Evolutionary conservation across 2,888 invertebrate species (phyloP).

Genomic region (Oxyteleia sp.): DNA sequence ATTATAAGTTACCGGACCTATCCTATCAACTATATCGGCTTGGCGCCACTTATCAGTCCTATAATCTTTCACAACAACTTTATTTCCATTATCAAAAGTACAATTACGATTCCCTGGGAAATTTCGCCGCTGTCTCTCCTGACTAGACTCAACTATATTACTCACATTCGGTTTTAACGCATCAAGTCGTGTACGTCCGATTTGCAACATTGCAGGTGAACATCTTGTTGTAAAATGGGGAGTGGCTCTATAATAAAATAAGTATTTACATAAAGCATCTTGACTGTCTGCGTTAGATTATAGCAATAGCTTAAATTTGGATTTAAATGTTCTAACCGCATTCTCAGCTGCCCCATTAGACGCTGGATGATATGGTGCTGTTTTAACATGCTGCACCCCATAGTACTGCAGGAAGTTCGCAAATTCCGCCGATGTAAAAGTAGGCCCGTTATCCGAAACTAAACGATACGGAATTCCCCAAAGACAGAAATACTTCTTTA

Average conservation of each 20-base stretch:
- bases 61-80: too few relatives aligned
- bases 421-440: conserved; percentile 19
- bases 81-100: conserved; percentile 32
- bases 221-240: conserved; percentile 72
- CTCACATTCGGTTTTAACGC: conserved; percentile 34
- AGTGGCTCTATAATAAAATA: conserved; percentile 70
- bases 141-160: conserved; percentile 4
- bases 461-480: conserved; percentile 71
- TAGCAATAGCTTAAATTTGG: conserved; percentile 68
- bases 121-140: conserved; percentile 43
- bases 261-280: conserved; percentile 66
- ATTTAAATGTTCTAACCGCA: conserved; percentile 67
- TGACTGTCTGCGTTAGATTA: not conserved
- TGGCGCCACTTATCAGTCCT: conserved; percentile 40
- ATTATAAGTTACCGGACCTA: conserved; percentile 59
- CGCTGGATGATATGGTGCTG: conserved; percentile 60
- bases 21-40: conserved; percentile 44
- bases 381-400: conserved; percentile 39
- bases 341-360: conserved; percentile 69
- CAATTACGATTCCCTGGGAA: conserved; percentile 55
- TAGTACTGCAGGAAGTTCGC: conserved; percentile 35
- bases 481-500: conserved; percentile 66
- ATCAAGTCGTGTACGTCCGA: conserved; percentile 53
- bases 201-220: conserved; percentile 68
- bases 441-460: conserved; percentile 75